phyloP scores from a whole-genome alignment of 2,113 vertebrate species.

The Cnemophilus loriae region DNA sequence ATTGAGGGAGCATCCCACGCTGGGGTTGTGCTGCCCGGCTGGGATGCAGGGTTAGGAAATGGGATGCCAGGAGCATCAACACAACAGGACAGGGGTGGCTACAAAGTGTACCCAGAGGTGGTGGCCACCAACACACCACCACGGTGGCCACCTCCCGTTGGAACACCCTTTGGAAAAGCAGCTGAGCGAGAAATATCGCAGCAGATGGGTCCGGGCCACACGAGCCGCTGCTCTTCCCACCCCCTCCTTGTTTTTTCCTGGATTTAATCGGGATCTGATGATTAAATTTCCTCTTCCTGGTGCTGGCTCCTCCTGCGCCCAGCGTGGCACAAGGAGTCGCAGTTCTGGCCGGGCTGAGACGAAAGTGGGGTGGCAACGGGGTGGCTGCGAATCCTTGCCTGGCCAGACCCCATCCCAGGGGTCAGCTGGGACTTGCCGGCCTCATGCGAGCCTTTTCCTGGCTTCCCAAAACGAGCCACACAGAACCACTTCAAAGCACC shows the following conservation, averaged over 20 bases:
- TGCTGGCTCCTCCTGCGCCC: background rate
- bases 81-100: fast-evolving
- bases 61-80: background rate
- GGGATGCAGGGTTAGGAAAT: background rate
- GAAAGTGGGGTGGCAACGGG: background rate
- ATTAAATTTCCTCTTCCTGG: conserved; percentile 55
- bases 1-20: background rate
- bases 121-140: background rate
- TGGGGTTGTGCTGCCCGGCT: background rate
- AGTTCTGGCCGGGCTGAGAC: fast-evolving
- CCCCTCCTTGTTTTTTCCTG: conserved; percentile 41
- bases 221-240: fast-evolving
- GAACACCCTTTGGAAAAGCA: background rate
- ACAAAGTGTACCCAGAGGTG: fast-evolving
- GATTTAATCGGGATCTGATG: background rate
- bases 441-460: background rate
- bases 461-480: fast-evolving
- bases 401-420: background rate
- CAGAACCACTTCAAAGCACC: background rate
- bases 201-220: fast-evolving
- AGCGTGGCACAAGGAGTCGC: fast-evolving
- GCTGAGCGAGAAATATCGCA: fast-evolving
- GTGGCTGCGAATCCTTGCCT: fast-evolving
- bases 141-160: fast-evolving
- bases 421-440: background rate